phyloP scores from a whole-genome alignment of 2,797 vertebrate species.

The Picus viridis region DNA sequence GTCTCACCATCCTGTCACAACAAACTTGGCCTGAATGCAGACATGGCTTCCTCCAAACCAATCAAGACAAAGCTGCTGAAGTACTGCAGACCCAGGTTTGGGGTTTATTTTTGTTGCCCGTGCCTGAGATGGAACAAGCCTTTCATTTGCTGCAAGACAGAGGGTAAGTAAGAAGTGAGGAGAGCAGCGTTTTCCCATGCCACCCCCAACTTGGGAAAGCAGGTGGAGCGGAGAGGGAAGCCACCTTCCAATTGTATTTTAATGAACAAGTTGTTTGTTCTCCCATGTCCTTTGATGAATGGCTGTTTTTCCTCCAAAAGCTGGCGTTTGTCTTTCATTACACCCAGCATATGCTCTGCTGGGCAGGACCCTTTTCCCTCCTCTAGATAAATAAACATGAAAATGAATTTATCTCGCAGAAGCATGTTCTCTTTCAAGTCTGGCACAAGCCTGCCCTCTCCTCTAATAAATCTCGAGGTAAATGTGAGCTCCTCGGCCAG shows the following conservation, averaged over 20 bases:
- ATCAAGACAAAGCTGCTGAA: background rate
- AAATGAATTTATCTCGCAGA: slow-evolving; percentile 71
- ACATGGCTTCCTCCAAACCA: background rate
- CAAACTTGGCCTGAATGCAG: background rate
- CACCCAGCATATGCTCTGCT: slow-evolving; percentile 53
- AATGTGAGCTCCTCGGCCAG: slow-evolving; percentile 24
- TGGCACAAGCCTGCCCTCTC: slow-evolving; percentile 50
- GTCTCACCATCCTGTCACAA: background rate
- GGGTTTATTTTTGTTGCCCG: fast-evolving
- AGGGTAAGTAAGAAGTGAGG: background rate
- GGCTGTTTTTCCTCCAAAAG: slow-evolving; percentile 70
- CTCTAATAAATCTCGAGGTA: slow-evolving; percentile 59
- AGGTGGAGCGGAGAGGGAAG: slow-evolving; percentile 62
- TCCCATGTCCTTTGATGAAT: slow-evolving; percentile 56
- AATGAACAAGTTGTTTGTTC: slow-evolving; percentile 70
- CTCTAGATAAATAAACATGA: slow-evolving; percentile 72
- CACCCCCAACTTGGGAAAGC: slow-evolving; percentile 48
- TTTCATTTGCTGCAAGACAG: background rate
- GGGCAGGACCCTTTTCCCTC: slow-evolving; percentile 63
- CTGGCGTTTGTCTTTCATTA: slow-evolving; percentile 76
- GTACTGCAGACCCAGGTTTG: background rate
- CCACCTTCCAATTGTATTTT: slow-evolving; percentile 71
- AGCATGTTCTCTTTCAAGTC: slow-evolving; percentile 69
- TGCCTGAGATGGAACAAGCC: background rate
- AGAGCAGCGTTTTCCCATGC: slow-evolving; percentile 31